These are phyloP conservation scores for Tipula helvola DNA, from an alignment of 2,888 invertebrate species.

Conservation along the genomic window DNA sequence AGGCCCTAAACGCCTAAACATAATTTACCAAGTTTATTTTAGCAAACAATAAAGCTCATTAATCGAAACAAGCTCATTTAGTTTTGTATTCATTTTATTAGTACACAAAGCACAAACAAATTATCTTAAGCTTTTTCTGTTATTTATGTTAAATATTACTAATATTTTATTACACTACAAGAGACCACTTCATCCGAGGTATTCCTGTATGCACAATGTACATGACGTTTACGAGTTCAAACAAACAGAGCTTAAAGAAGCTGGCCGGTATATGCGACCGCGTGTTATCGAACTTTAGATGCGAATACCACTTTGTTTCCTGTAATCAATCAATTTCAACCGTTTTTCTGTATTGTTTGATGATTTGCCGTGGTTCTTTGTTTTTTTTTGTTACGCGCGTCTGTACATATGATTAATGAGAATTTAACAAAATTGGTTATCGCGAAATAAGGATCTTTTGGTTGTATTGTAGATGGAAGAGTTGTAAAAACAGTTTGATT, in stretches of 20 bases:
- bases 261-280: not conserved
- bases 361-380: not conserved
- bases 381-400: not conserved
- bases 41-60: too few species aligned
- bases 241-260: not conserved
- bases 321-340: not conserved
- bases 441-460: not conserved
- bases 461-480: not conserved
- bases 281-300: not conserved
- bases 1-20: too few species aligned
- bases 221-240: too few species aligned
- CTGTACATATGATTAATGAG: not conserved
- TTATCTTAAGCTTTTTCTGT: too few species aligned
- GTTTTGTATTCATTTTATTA: too few species aligned
- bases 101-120: too few species aligned
- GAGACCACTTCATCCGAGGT: not conserved
- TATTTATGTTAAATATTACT: too few species aligned
- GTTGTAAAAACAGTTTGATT: not conserved
- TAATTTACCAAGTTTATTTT: too few species aligned
- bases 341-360: not conserved
- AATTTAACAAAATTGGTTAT: not conserved
- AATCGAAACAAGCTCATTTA: too few species aligned
- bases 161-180: too few species aligned
- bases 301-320: not conserved
- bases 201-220: not conserved